phyloP scores from a whole-genome alignment of 1,140 invertebrate species.

The Panagrolaimus sp. region DNA sequence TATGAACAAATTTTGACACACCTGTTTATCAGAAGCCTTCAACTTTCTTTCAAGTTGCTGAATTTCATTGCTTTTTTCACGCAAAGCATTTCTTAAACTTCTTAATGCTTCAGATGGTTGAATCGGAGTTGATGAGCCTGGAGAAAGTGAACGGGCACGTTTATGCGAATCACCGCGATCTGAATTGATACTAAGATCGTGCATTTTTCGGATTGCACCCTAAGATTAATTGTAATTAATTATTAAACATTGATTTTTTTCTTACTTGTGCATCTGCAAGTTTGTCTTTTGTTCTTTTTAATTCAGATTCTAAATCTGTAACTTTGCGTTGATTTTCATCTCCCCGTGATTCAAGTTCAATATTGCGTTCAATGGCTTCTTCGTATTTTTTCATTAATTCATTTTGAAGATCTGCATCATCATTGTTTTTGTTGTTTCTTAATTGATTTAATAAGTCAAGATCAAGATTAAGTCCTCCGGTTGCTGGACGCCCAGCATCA shows the following conservation, averaged over 20 bases:
- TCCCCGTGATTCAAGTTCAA: constrained; percentile 57
- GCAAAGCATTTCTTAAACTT: constrained; percentile 46
- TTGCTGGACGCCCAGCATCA: constrained; percentile 27
- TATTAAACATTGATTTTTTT: neutral
- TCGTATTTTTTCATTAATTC: constrained; percentile 59
- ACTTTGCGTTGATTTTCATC: constrained; percentile 55
- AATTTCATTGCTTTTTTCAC: constrained; percentile 59
- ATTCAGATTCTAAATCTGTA: constrained; percentile 51
- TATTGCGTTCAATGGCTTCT: constrained; percentile 58
- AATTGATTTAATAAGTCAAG: constrained; percentile 43
- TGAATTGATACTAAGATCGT: constrained; percentile 44
- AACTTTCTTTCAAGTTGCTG: constrained; percentile 55
- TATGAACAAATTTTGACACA: neutral
- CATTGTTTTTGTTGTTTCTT: constrained; percentile 19
- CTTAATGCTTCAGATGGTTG: constrained; percentile 54
- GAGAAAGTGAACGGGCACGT: constrained; percentile 55
- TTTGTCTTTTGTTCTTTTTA: constrained; percentile 48
- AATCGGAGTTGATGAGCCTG: constrained; percentile 40
- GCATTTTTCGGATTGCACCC: constrained; percentile 51
- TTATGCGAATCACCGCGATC: constrained; percentile 37
- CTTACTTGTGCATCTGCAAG: constrained; percentile 47
- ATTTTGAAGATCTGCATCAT: constrained; percentile 53
- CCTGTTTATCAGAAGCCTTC: constrained; percentile 49
- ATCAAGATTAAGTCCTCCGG: constrained; percentile 29
- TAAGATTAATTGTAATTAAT: constrained; percentile 13